Evolutionary conservation across 2,113 vertebrate genomes (phyloP).

Genomic region (Barnardius zonarius): DNA sequence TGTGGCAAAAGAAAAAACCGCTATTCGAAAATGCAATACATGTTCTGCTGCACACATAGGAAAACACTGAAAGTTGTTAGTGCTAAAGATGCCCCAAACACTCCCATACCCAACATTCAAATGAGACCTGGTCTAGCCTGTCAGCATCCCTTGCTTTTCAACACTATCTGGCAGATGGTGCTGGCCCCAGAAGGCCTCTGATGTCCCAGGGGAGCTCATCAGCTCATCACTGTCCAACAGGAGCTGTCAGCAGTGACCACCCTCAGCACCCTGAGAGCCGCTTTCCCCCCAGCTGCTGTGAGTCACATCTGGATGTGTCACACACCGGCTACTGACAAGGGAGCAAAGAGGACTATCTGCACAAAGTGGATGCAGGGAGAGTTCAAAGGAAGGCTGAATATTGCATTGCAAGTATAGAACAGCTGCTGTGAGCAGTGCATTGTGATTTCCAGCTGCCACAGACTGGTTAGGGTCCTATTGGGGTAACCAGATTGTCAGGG

Average conservation of each 20-base stretch:
- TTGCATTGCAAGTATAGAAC: background rate
- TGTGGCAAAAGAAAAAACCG: background rate
- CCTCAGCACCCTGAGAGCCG: background rate
- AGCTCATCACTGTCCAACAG: background rate
- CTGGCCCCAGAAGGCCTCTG: background rate
- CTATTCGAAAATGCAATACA: background rate
- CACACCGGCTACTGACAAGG: background rate
- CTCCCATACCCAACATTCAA: background rate
- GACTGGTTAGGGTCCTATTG: background rate
- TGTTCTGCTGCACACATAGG: background rate
- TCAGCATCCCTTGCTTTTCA: background rate
- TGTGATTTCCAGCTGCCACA: background rate
- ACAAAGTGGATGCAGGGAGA: background rate
- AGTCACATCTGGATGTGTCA: background rate
- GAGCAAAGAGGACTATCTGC: background rate
- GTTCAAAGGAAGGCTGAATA: background rate
- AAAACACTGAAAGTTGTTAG: background rate
- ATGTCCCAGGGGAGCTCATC: background rate
- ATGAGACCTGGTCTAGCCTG: background rate
- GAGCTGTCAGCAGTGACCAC: background rate
- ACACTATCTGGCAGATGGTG: background rate
- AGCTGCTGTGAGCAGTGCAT: background rate
- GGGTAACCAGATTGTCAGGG: background rate
- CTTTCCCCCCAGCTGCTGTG: rapidly evolving
- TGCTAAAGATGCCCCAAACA: background rate